phyloP scores from a whole-genome alignment of 2,113 vertebrate genomes.

The Passer domesticus region DNA sequence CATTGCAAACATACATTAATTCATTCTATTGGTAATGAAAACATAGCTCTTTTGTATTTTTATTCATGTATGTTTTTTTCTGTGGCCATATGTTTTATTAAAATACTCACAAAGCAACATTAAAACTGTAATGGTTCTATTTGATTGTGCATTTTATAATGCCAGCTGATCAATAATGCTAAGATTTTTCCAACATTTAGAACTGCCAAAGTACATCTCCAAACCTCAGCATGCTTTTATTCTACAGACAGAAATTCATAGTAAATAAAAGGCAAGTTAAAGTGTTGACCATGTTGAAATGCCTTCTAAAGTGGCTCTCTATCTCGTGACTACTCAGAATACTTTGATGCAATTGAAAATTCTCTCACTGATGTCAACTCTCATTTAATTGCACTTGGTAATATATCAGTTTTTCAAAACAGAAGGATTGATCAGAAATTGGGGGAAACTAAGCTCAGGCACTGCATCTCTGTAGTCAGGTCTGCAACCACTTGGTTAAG shows the following conservation, averaged over 20 bases:
- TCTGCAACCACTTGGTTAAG: neutral
- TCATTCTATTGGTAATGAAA: constrained; percentile 51
- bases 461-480: neutral
- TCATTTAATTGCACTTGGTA: neutral
- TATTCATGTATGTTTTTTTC: constrained; percentile 14
- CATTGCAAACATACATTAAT: constrained; percentile 56
- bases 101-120: neutral
- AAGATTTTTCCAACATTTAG: constrained; percentile 21
- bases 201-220: neutral
- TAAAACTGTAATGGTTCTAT: neutral
- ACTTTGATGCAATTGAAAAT: neutral
- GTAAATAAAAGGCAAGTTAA: neutral
- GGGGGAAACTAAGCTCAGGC: neutral
- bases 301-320: neutral
- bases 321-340: neutral
- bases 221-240: neutral
- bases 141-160: neutral
- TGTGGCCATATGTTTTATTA: neutral
- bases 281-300: neutral
- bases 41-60: constrained; percentile 52
- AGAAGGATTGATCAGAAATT: neutral
- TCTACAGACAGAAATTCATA: neutral
- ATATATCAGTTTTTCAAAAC: neutral
- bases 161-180: constrained; percentile 1
- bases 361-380: neutral